Evolutionary conservation across 2,797 vertebrate genomes (phyloP), one percentile per base, ranked within the genome.

Genomic region (Periophthalmus magnuspinnatus): DNA sequence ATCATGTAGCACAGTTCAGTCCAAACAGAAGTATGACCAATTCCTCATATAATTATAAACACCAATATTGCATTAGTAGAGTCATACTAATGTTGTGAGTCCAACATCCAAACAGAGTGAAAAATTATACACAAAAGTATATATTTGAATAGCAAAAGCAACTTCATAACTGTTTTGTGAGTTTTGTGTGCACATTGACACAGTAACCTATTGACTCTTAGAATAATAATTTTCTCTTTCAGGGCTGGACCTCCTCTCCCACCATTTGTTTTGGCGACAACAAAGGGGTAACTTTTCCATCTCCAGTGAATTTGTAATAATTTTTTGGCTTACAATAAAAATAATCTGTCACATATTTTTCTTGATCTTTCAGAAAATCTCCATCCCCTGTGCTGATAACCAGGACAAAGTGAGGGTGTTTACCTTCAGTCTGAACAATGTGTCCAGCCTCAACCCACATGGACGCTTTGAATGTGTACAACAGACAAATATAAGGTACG

Each of bases 381-480:
- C 88, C 0, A 87, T 97, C 58, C 96, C 96, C 0, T 90, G 91
- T 79, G 92, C 94, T 0, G 94, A 95, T 2, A 89, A 91, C 6
- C 88, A 88, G 0, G 63, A 89, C 0, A 94, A 95, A 22, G 67
- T 90, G 2, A 81, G 93, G 65, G 90, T 88, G 0, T 98, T 97
- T 90, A 94, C 93, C 0, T 97, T 98, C 54, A 94, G 95, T 22
- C 91, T 97, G 70, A 94, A 95, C 34, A 94, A 95, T 1, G 93
- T 96, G 0, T 95, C 95, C 80, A 89, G 94, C 0, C 94, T 97
- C 79, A 95, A 93, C 80, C 96, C 96, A 0, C 90, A 97, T 14
- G 96, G 96, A 14, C 97, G 96, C 79, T 97, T 97, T 6, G 95
- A 98, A 88, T 97, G 95, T 28, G 88, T 98, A 83, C 94, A 95